Evolutionary conservation across 1,140 invertebrate species (phyloP).

Genomic region (Drosophila murphyi): DNA sequence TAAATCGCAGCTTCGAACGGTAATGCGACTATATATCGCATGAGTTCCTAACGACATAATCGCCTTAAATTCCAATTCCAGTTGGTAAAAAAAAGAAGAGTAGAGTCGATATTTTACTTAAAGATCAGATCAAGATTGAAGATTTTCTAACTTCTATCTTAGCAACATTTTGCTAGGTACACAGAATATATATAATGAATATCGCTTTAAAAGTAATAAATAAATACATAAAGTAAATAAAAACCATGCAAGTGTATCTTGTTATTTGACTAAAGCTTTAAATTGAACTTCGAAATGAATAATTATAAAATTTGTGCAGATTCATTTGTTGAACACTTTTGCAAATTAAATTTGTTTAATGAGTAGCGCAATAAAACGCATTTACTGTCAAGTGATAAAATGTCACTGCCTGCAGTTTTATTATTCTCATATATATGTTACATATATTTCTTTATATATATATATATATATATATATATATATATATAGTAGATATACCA

Average conservation of each 20-base stretch:
- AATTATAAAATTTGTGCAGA: neutral
- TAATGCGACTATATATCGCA: slow-evolving; percentile 26
- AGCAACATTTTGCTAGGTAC: too few relatives aligned
- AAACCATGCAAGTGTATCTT: neutral
- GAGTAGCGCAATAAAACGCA: slow-evolving; percentile 77
- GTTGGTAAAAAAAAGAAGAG: too few relatives aligned
- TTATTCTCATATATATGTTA: slow-evolving; percentile 15
- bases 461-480: neutral
- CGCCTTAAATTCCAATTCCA: slow-evolving; percentile 18
- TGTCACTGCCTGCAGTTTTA: slow-evolving; percentile 52
- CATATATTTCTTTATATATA: slow-evolving; percentile 7
- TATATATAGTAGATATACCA: slow-evolving; percentile 62
- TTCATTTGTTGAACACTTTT: slow-evolving; percentile 31
- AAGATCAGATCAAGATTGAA: too few relatives aligned
- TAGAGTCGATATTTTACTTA: too few relatives aligned
- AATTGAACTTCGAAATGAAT: too few relatives aligned
- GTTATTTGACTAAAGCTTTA: too few relatives aligned
- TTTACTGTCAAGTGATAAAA: slow-evolving; percentile 83
- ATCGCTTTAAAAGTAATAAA: too few relatives aligned
- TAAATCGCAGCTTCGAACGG: slow-evolving; percentile 31
- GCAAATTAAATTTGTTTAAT: slow-evolving; percentile 81
- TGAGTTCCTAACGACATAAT: slow-evolving; percentile 34
- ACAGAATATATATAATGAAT: too few relatives aligned
- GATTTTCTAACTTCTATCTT: too few relatives aligned
- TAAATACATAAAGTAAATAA: neutral